Conservation (phyloP, 2,113 vertebrate species). For the Centropristis striata region DNA sequence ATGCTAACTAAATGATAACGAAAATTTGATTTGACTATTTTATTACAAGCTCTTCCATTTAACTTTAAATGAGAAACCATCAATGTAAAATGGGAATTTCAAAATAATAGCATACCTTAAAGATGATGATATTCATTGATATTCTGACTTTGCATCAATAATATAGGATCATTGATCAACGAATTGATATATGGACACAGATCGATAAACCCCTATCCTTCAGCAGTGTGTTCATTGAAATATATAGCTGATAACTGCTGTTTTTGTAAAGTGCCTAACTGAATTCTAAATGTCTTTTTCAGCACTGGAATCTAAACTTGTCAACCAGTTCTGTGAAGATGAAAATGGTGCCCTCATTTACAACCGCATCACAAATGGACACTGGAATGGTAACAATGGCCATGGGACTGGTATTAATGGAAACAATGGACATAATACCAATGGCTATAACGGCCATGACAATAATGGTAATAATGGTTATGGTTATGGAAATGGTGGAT, state of each 20-base stretch:
- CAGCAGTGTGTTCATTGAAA: neutral
- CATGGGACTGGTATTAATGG: slow-evolving; percentile 48
- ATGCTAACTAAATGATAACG: no score
- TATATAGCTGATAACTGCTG: neutral
- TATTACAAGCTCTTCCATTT: no score
- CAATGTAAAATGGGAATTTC: no score
- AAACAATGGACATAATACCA: slow-evolving; percentile 41
- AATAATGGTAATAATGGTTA: slow-evolving; percentile 13
- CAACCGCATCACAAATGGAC: slow-evolving; percentile 85
- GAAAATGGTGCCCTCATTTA: slow-evolving; percentile 90
- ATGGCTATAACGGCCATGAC: slow-evolving; percentile 44
- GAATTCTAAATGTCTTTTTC: slow-evolving; percentile 30
- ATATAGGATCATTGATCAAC: no score
- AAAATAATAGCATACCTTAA: no score
- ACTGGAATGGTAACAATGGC: slow-evolving; percentile 74
- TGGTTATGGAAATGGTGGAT: slow-evolving; percentile 44
- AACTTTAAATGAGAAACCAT: no score
- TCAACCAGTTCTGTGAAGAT: slow-evolving; percentile 94
- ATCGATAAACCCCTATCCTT: neutral
- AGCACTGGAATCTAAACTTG: slow-evolving; percentile 93
- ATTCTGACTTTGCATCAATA: no score
- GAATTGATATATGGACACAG: no score
- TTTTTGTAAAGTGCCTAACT: neutral
- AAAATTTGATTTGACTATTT: no score
- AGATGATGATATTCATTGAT: no score